A percentile compares a stretch with the other conserved stretches of the same genome.
Conservation (phyloP, 1,140 invertebrate species). For the Drosophila pachea region DNA sequence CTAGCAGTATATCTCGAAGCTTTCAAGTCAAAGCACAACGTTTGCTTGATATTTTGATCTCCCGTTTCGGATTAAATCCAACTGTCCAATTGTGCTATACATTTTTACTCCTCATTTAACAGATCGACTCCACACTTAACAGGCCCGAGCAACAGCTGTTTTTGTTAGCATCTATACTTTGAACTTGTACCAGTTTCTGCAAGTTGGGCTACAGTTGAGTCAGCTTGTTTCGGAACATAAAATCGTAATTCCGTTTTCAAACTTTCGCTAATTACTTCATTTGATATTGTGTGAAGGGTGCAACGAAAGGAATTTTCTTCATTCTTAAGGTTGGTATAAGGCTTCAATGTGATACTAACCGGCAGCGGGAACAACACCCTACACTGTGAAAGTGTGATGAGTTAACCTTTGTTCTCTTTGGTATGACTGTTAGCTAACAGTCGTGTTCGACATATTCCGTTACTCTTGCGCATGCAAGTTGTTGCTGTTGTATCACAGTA, state of each 20-base stretch:
- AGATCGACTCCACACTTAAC: constrained; percentile 30
- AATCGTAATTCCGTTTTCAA: constrained; percentile 17
- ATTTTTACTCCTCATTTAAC: constrained; percentile 3
- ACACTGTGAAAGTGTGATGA: constrained; percentile 1
- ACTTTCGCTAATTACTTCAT: constrained; percentile 26
- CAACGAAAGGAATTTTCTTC: constrained; percentile 27
- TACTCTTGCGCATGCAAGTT: not conserved
- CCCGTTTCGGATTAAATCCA: not conserved
- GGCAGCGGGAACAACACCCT: constrained; percentile 23
- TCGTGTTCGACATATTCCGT: not conserved
- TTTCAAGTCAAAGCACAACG: no score
- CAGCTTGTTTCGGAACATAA: constrained; percentile 43
- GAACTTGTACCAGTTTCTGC: constrained; percentile 50
- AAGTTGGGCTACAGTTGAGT: constrained; percentile 48
- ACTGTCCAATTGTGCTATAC: not conserved
- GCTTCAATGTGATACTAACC: constrained; percentile 12
- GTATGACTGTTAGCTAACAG: constrained; percentile 18
- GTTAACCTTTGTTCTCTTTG: constrained; percentile 2
- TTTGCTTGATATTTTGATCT: no score
- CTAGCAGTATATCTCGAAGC: no score
- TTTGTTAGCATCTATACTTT: constrained; percentile 53
- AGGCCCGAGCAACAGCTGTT: constrained; percentile 51
- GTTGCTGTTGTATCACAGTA: not conserved
- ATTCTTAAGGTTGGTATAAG: not conserved
- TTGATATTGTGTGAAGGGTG: constrained; percentile 39